A percentile compares a stretch with the other conserved stretches of the same genome.
Evolutionary conservation across 2,113 vertebrate species (phyloP).

Genomic region (Mixornis gularis): DNA sequence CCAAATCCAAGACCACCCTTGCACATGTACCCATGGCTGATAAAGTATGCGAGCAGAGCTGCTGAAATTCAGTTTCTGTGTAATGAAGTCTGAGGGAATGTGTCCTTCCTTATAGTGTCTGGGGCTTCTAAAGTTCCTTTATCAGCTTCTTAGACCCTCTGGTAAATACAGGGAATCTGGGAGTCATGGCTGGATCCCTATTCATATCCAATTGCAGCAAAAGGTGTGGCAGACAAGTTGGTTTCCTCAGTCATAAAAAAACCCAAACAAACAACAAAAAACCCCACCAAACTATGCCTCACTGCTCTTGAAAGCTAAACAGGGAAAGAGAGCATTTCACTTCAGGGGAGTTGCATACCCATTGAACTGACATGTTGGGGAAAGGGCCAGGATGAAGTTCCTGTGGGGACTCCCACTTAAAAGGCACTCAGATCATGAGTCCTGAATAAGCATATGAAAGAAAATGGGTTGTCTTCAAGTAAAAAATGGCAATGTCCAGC

Average conservation of each 20-base stretch:
- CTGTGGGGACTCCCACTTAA: neutral
- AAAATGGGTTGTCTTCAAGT: neutral
- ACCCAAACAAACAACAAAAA: neutral
- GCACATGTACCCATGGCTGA: neutral
- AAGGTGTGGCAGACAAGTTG: neutral
- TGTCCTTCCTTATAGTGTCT: neutral
- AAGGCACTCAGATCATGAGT: neutral
- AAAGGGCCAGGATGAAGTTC: neutral
- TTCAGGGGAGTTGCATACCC: neutral
- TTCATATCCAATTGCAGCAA: neutral
- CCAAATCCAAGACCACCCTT: neutral
- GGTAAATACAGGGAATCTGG: neutral
- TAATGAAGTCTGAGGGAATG: neutral
- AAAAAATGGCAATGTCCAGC: neutral
- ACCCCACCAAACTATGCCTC: neutral
- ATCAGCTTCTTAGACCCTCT: neutral
- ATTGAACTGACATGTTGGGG: neutral
- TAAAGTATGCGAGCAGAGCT: accelerated
- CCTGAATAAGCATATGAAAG: neutral
- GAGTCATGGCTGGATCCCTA: neutral
- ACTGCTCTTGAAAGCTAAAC: neutral
- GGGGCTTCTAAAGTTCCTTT: neutral
- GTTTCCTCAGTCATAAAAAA: neutral
- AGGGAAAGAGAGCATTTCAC: neutral
- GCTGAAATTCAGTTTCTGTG: neutral